Base-by-base conservation (phyloP, 2,888 invertebrate genomes). In the Dendrolimus pini region DNA sequence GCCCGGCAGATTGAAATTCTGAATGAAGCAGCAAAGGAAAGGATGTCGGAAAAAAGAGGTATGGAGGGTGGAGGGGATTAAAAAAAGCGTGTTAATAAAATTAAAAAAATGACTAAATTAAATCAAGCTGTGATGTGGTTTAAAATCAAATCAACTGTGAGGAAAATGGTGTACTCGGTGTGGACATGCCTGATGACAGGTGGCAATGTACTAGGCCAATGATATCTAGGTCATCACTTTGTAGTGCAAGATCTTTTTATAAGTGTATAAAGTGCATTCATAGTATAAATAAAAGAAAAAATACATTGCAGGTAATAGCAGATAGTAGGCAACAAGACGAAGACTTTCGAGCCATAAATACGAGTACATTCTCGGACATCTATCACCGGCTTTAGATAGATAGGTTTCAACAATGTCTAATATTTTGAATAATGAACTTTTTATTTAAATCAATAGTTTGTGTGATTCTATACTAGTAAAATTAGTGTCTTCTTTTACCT, bases 71-170 rank as follows among this genome's bases (percentile, higher is more conserved):
- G 80, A 81, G 74, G 47, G 88, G 89, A 86, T 88, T 85, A 91
- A 91, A 47, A 90, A 90, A 91, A 92, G 90, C 89, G 85, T 89
- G 91, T 92, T 92, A 92, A 91, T 90, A 85, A 85, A 89, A 89
- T 83, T 78, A 85, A 85, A 86, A 78, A 77, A 80, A 78, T 59
- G 64, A 66, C 62, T 56, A 76, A 74, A 83, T 81, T 80, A 82
- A 82, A 79, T 71, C 74, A 84, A 83, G 82, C 82, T 68, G 70
- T 70, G 68, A 72, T 72, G 77, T 75, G 76, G 71, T 68, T 69
- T 69, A 61, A 71, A 71, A 68, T 73, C 67, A 65, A 74, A 30
- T 30, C 30, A 30, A 68, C 65, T 61, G 71, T 71, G 67, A 62
- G 64, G 60, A 65, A 67, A 68, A 69, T 70, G 69, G 68, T 67